Conservation (phyloP, 2,797 vertebrate genomes). For the Pipistrellus kuhlii region DNA sequence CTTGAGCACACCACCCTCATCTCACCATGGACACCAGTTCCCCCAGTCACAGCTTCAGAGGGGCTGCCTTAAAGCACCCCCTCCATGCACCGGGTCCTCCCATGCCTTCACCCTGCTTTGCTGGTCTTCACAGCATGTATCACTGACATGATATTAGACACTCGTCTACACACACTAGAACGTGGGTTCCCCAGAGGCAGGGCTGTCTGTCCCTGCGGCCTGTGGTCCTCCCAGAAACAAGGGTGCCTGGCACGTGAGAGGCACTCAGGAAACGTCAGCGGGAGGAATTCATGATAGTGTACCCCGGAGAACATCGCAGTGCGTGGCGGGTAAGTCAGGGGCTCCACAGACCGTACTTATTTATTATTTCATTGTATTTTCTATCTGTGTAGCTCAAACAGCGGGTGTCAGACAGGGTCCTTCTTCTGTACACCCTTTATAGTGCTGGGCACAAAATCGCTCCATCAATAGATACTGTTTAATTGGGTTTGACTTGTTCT, state of each 20-base stretch:
- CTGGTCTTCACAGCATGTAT: neutral
- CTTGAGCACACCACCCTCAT: neutral
- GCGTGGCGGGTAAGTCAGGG: neutral
- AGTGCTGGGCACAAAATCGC: neutral
- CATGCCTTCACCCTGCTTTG: neutral
- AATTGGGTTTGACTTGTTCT: neutral
- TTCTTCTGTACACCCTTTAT: neutral
- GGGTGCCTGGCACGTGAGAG: neutral
- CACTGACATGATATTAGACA: too few relatives aligned
- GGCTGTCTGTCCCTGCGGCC: neutral
- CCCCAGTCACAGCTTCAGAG: neutral
- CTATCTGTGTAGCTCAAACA: conserved; percentile 19
- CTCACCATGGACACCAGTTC: neutral
- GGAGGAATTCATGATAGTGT: neutral
- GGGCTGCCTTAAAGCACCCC: neutral
- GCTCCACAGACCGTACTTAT: neutral
- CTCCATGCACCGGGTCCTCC: rapidly evolving
- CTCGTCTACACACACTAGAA: neutral
- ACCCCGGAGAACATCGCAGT: neutral
- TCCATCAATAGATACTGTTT: neutral
- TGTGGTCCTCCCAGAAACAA: neutral
- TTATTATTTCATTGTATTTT: neutral
- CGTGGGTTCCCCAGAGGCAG: neutral
- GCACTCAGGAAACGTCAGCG: neutral
- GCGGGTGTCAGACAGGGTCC: neutral